These are phyloP conservation scores for Troglohyphantes excavatus DNA, from an alignment of 2,888 invertebrate genomes.

Conservation along the genomic window DNA sequence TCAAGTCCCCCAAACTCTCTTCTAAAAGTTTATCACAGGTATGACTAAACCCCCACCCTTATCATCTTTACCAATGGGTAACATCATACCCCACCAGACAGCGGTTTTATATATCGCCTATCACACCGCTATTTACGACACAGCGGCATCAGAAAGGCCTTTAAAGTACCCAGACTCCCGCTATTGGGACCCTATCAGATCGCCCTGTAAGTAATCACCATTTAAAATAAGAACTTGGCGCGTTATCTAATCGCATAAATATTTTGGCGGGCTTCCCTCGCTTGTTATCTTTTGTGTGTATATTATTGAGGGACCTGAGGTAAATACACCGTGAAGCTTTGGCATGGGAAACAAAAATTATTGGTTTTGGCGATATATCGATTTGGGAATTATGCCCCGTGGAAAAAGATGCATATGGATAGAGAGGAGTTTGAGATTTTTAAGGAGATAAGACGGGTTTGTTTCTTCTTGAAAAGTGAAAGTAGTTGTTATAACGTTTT, in stretches of 20 bases:
- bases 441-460: neutral
- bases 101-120: conserved; percentile 16
- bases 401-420: neutral
- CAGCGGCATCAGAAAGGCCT: conserved; percentile 21
- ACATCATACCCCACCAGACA: neutral
- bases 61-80: neutral
- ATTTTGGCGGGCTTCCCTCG: neutral
- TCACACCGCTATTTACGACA: conserved; percentile 34
- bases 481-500: too few species aligned
- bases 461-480: neutral
- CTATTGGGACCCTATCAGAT: conserved; percentile 50
- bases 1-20: neutral
- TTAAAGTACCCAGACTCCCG: conserved; percentile 28
- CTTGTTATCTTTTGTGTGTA: neutral
- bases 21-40: neutral
- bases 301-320: neutral
- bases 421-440: neutral
- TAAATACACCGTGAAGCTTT: conserved; percentile 1
- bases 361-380: neutral
- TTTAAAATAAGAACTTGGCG: conserved; percentile 40
- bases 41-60: neutral
- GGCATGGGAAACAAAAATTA: neutral
- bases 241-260: conserved; percentile 42
- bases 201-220: conserved; percentile 40
- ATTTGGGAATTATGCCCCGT: neutral